Conservation (phyloP, 1,140 invertebrate species). For the Brachionus calyciflorus region DNA sequence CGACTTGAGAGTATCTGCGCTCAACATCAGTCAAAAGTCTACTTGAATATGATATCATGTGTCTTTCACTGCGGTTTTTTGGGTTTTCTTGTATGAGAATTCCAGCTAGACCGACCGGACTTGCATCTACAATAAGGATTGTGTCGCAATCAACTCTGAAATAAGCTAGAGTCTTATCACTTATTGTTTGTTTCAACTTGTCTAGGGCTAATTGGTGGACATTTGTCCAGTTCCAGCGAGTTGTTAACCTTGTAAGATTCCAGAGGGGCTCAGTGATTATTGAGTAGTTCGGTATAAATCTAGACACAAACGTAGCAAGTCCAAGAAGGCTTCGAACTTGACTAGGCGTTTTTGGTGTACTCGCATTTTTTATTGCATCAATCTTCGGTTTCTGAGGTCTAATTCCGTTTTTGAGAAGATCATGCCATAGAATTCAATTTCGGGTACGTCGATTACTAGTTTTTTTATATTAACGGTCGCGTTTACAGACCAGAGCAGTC, state of each 20-base stretch:
- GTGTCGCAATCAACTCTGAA: background rate
- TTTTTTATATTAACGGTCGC: slow-evolving; percentile 54
- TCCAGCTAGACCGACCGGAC: slow-evolving; percentile 57
- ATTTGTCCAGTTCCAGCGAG: too few species aligned
- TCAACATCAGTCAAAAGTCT: too few species aligned
- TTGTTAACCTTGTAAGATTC: too few species aligned
- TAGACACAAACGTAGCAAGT: slow-evolving; percentile 49
- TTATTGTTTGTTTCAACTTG: slow-evolving; percentile 47
- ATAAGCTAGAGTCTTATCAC: background rate
- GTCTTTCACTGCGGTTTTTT: too few species aligned
- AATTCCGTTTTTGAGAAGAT: slow-evolving; percentile 50
- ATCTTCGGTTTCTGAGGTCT: slow-evolving; percentile 57
- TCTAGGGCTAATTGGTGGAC: slow-evolving; percentile 15
- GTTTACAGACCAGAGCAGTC: slow-evolving; percentile 48
- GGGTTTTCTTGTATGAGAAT: too few species aligned
- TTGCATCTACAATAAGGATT: slow-evolving; percentile 49
- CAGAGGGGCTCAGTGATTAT: slow-evolving; percentile 47
- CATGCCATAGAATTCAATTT: slow-evolving; percentile 58
- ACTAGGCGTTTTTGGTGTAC: slow-evolving; percentile 47
- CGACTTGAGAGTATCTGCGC: slow-evolving; percentile 51
- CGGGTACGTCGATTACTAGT: slow-evolving; percentile 51
- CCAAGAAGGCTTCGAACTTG: slow-evolving; percentile 51
- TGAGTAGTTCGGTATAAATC: slow-evolving; percentile 46
- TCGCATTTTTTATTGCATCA: slow-evolving; percentile 11
- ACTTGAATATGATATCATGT: too few species aligned